Evolutionary conservation across 2,797 vertebrate genomes (phyloP).

Genomic region (Mionectes olivaceus): DNA sequence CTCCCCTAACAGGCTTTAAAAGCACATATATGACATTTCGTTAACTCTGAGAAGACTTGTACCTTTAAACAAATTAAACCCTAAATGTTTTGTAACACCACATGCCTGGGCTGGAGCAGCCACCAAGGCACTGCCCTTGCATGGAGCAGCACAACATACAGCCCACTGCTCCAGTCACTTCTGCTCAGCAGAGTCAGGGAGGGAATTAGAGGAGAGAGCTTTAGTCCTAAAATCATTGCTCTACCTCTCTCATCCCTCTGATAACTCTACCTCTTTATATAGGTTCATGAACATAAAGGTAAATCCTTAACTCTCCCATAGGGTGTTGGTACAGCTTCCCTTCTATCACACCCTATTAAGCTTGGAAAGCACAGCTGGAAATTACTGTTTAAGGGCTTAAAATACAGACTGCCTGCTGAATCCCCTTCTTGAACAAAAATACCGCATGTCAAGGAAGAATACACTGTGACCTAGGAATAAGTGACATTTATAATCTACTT

Average conservation of each 20-base stretch:
- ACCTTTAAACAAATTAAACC: not conserved
- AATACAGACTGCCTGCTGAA: slow-evolving; percentile 34
- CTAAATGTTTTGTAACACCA: not conserved
- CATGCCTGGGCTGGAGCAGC: not conserved
- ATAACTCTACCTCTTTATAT: not conserved
- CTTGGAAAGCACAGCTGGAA: slow-evolving; percentile 18
- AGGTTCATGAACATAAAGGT: not conserved
- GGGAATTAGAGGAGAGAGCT: not conserved
- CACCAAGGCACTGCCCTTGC: not conserved
- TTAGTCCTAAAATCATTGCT: not conserved
- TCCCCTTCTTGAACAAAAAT: slow-evolving; percentile 2
- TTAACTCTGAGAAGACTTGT: not conserved
- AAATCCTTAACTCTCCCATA: not conserved
- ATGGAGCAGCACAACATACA: not conserved
- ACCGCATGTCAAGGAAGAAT: not conserved
- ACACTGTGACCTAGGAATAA: not conserved
- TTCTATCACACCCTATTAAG: not conserved
- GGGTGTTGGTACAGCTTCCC: not conserved
- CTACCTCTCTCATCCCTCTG: not conserved
- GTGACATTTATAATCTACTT: slow-evolving; percentile 4
- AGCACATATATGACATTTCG: not conserved
- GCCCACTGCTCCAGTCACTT: not conserved
- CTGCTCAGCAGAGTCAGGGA: not conserved
- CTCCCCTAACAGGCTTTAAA: not conserved
- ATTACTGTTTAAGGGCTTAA: slow-evolving; percentile 13